phyloP scores from a whole-genome alignment of 2,888 invertebrate genomes.

The Clanis bilineata region DNA sequence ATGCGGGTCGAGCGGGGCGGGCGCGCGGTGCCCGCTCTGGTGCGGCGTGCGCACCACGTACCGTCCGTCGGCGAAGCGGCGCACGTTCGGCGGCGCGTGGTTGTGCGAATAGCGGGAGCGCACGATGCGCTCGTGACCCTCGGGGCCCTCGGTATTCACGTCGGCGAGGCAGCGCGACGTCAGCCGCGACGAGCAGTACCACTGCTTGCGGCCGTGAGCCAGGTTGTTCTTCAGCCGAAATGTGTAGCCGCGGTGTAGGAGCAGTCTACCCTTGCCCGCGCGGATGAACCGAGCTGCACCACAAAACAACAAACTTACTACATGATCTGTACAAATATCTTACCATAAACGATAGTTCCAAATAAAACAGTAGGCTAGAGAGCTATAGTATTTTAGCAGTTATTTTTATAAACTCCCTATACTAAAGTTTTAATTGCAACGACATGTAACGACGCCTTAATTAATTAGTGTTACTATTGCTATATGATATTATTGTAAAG shows the following conservation, averaged over 20 bases:
- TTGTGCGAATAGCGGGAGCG: constrained; percentile 76
- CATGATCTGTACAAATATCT: constrained; percentile 1
- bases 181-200: constrained; percentile 76
- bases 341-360: neutral
- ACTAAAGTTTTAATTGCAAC: constrained; percentile 3
- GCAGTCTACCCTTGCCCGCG: constrained; percentile 72
- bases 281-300: constrained; percentile 75
- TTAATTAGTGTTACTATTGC: neutral
- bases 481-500: neutral
- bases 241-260: constrained; percentile 75
- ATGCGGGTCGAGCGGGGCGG: constrained; percentile 73
- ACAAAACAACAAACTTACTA: constrained; percentile 31
- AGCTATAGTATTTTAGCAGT: neutral
- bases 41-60: constrained; percentile 78
- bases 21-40: constrained; percentile 76
- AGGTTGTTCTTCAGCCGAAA: constrained; percentile 77
- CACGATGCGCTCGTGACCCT: constrained; percentile 76
- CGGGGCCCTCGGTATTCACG: constrained; percentile 77
- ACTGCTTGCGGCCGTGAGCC: constrained; percentile 78
- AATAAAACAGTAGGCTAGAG: neutral
- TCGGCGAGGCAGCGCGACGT: constrained; percentile 77
- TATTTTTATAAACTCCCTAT: neutral
- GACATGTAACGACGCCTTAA: constrained; percentile 2
- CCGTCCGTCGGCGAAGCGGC: constrained; percentile 75
- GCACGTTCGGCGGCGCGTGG: constrained; percentile 76